phyloP scores from a whole-genome alignment of 2,888 invertebrate genomes.

The Caradrina clavipalpis region DNA sequence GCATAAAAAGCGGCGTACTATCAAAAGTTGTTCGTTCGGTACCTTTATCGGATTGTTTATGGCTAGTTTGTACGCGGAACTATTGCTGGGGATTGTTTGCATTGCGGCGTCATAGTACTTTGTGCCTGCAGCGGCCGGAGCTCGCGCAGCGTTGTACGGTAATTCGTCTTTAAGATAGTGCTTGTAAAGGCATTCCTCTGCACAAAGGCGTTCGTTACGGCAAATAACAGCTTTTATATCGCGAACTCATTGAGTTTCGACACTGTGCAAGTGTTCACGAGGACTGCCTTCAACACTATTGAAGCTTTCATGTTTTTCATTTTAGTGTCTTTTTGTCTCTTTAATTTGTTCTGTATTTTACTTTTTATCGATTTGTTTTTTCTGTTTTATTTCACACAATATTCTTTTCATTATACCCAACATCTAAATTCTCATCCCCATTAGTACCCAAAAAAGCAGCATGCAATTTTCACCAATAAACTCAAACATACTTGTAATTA shows the following conservation, averaged over 20 bases:
- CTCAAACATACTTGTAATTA: conserved; percentile 58
- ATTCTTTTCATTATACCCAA: neutral
- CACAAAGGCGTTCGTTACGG: conserved; percentile 77
- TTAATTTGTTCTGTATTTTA: conserved; percentile 3
- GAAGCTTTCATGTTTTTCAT: conserved; percentile 40
- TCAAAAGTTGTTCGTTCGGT: conserved; percentile 66
- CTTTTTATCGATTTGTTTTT: neutral
- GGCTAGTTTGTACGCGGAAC: conserved; percentile 61
- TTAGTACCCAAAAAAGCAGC: conserved; percentile 15
- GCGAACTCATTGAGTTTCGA: conserved; percentile 69
- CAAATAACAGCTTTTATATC: conserved; percentile 76
- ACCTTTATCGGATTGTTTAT: conserved; percentile 68
- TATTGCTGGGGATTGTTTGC: conserved; percentile 63
- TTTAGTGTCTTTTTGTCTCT: conserved; percentile 26
- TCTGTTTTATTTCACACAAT: neutral
- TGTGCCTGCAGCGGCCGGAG: conserved; percentile 47
- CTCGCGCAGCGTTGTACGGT: conserved; percentile 67
- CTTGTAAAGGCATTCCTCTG: conserved; percentile 64
- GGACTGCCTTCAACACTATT: conserved; percentile 47
- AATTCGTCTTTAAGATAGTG: conserved; percentile 68
- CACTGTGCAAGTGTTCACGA: conserved; percentile 64
- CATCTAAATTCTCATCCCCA: conserved; percentile 11
- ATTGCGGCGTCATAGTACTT: conserved; percentile 64
- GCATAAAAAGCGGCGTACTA: conserved; percentile 72
- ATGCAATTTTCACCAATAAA: conserved; percentile 53